Evolutionary conservation across 2,797 vertebrate genomes (phyloP), one percentile per base, ranked within the genome.

Genomic region (Mallotus villosus): DNA sequence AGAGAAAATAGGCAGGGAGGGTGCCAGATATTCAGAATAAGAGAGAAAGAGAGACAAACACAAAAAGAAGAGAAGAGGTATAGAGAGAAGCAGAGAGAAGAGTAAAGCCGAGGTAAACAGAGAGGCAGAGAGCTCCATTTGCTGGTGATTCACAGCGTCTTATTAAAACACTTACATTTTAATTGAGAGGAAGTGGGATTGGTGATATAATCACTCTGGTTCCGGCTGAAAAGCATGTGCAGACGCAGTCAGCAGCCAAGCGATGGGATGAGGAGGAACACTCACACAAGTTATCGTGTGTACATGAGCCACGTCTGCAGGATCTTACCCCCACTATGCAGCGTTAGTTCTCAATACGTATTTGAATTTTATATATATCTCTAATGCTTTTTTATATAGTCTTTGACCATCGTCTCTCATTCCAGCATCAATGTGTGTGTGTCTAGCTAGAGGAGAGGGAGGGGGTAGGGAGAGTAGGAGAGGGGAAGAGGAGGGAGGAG

Each of bases 121-220:
- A 41, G 37, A 41, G 11, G 37, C 1, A 9, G 24, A 49, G 58
- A n/a, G n/a, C 24, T 25, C 22, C 16, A 51, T 49, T 27, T n/a
- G 41, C 22, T 49, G 32, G 51, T 72, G 57, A 69, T 60, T 67
- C 71, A 69, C 25, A n/a, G 34, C n/a, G 61, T 24, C 51, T 68
- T 34, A 73, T 73, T 73, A 78, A 67, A 74, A 63, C 27, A 22
- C 67, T 84, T 78, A 73, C 61, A 78, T 90, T 86, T 85, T 84
- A 88, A 88, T 83, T 87, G 78, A 82, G 77, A 82, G 83, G 69
- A 80, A 81, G 68, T 81, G 74, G 75, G 80, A 78, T 71, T 74
- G 70, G 65, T 77, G 82, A 86, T 89, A 86, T 82, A 80, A 90
- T 87, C 76, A 84, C 57, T 62, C 29, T 68, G 75, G 73, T 71